phyloP scores from a whole-genome alignment of 2,888 invertebrate species.

The Cantharis rustica region DNA sequence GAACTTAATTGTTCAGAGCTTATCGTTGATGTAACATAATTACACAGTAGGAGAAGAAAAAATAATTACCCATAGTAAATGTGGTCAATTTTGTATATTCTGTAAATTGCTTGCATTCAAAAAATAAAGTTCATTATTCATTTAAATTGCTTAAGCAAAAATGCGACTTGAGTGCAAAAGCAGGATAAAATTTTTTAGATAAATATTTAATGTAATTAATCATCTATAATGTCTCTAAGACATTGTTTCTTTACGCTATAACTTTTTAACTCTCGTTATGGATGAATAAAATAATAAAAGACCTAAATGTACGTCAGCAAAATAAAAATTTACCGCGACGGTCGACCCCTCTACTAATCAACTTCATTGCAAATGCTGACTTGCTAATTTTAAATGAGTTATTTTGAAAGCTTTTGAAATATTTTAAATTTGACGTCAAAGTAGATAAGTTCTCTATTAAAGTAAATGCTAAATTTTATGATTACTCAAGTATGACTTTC shows the following conservation, averaged over 20 bases:
- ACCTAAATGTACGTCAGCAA: slow-evolving; percentile 10
- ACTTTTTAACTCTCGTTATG: slow-evolving; percentile 18
- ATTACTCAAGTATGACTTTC: slow-evolving; percentile 1
- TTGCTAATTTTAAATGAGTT: slow-evolving; percentile 11
- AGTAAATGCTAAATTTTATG: slow-evolving; percentile 10
- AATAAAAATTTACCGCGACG: slow-evolving; percentile 16
- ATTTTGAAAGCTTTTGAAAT: slow-evolving; percentile 9
- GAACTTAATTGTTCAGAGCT: background rate
- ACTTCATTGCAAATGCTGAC: slow-evolving; percentile 1
- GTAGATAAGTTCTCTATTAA: slow-evolving; percentile 13
- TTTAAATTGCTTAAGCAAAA: slow-evolving; percentile 28
- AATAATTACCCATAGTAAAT: background rate
- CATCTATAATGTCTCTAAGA: slow-evolving; percentile 23
- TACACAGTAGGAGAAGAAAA: background rate
- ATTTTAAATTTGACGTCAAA: slow-evolving; percentile 4
- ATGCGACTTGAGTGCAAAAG: slow-evolving; percentile 6
- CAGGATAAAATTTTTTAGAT: slow-evolving; percentile 21
- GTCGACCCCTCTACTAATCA: slow-evolving; percentile 1
- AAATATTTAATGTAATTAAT: slow-evolving; percentile 25
- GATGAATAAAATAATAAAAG: slow-evolving; percentile 12
- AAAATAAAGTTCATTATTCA: slow-evolving; percentile 32
- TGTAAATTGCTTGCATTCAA: slow-evolving; percentile 14
- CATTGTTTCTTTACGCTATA: slow-evolving; percentile 15
- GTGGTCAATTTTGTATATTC: background rate
- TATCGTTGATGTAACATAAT: background rate